A percentile compares a stretch with the other conserved stretches of the same genome.
phyloP scores from a whole-genome alignment of 64 coral and sea anemone species.

The Montipora sp. region DNA sequence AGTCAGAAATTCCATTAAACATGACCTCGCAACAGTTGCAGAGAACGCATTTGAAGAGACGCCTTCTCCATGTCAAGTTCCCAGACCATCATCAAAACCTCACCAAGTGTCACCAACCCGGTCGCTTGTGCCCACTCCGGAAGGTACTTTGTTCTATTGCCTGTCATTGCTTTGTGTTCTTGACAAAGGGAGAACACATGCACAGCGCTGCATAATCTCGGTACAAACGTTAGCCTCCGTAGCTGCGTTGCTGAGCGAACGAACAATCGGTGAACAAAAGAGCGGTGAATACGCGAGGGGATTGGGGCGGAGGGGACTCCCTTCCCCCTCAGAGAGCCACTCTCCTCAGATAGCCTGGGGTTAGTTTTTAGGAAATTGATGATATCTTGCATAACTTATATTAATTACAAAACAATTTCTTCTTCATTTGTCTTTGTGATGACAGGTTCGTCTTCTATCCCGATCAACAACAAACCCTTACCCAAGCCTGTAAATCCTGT shows the following conservation, averaged over 20 bases:
- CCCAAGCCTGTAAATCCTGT: not conserved
- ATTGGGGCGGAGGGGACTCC: too few relatives aligned
- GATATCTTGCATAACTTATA: too few relatives aligned
- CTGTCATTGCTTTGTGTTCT: not conserved
- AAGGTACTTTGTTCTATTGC: constrained; percentile 23
- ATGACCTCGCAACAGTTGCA: not conserved
- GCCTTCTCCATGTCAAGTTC: constrained; percentile 29
- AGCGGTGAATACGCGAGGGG: too few relatives aligned
- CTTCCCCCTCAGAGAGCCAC: too few relatives aligned
- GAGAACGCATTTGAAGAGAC: constrained; percentile 53
- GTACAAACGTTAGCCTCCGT: too few relatives aligned
- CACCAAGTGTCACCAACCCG: constrained; percentile 31
- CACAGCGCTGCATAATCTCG: too few relatives aligned
- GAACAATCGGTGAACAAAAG: too few relatives aligned
- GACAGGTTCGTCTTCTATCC: not conserved
- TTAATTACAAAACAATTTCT: too few relatives aligned
- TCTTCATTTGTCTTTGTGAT: not conserved
- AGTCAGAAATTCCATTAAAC: not conserved
- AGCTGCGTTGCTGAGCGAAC: too few relatives aligned
- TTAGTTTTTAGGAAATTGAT: too few relatives aligned
- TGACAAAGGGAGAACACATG: too few relatives aligned
- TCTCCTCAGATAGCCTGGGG: too few relatives aligned
- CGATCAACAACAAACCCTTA: not conserved
- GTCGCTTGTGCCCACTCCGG: constrained; percentile 63
- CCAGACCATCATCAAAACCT: constrained; percentile 51